Evolutionary conservation across 2,113 vertebrate species (phyloP).

Genomic region (Cynopterus brachyotis): DNA sequence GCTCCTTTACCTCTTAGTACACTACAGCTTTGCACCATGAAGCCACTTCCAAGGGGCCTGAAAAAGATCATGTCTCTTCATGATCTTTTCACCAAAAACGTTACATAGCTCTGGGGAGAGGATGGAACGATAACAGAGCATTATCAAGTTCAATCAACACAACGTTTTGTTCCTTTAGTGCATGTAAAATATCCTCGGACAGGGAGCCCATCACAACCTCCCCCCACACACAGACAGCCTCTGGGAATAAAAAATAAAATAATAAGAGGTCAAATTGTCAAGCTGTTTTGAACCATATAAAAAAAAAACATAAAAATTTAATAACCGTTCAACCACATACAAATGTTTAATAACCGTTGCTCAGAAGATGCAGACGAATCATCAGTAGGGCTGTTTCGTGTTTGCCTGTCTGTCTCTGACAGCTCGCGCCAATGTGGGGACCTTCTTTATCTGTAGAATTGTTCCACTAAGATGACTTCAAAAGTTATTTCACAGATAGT

Average conservation of each 20-base stretch:
- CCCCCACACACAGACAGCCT: neutral
- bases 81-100: neutral
- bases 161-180: neutral
- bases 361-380: slow-evolving; percentile 24
- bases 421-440: neutral
- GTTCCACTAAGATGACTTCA: neutral
- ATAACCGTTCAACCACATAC: neutral
- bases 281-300: neutral
- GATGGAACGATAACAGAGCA: neutral
- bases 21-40: neutral
- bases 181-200: neutral
- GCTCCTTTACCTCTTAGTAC: neutral
- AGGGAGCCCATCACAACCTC: neutral
- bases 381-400: neutral
- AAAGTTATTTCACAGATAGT: slow-evolving; percentile 50
- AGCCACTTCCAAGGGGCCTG: neutral
- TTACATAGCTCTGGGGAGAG: neutral
- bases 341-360: slow-evolving; percentile 24
- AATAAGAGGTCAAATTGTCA: neutral
- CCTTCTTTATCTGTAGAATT: slow-evolving; percentile 33
- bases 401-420: slow-evolving; percentile 39
- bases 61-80: neutral
- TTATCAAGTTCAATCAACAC: neutral
- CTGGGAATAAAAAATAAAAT: neutral
- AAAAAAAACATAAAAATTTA: slow-evolving; percentile 25